Conservation (phyloP, 2,888 invertebrate species). For the Synanthedon vespiformis region DNA sequence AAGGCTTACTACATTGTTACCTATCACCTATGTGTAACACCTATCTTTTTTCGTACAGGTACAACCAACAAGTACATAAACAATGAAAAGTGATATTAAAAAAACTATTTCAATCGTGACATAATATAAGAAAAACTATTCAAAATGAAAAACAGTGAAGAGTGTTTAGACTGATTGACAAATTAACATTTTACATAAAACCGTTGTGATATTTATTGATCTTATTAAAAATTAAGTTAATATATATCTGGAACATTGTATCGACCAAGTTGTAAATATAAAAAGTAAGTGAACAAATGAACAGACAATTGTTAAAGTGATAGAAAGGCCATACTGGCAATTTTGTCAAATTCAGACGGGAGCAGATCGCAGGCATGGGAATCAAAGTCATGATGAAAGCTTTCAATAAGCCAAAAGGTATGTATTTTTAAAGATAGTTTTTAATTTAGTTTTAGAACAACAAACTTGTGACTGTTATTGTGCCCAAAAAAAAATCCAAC, state of each 20-base stretch:
- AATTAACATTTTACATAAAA: constrained; percentile 22
- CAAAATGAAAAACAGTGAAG: constrained; percentile 69
- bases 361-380: constrained; percentile 80
- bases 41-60: constrained; percentile 25
- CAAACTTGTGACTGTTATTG: too few species aligned
- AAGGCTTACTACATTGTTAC: too few species aligned
- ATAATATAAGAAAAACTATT: constrained; percentile 31
- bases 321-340: constrained; percentile 21
- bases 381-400: constrained; percentile 89
- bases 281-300: constrained; percentile 5
- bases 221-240: constrained; percentile 39
- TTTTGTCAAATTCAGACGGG: constrained; percentile 38
- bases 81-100: constrained; percentile 34
- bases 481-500: too few species aligned
- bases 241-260: constrained; percentile 24
- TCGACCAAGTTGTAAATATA: constrained; percentile 22
- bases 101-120: constrained; percentile 42
- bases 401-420: constrained; percentile 88
- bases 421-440: constrained; percentile 1
- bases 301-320: not conserved
- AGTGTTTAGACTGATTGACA: constrained; percentile 54
- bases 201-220: constrained; percentile 62
- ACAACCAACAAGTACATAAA: constrained; percentile 21
- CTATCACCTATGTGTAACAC: not conserved
- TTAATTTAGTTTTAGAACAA: too few species aligned